Evolutionary conservation across 2,888 invertebrate species (phyloP), one percentile per base, ranked within the genome.

Genomic region (Sinotaia quadrata): DNA sequence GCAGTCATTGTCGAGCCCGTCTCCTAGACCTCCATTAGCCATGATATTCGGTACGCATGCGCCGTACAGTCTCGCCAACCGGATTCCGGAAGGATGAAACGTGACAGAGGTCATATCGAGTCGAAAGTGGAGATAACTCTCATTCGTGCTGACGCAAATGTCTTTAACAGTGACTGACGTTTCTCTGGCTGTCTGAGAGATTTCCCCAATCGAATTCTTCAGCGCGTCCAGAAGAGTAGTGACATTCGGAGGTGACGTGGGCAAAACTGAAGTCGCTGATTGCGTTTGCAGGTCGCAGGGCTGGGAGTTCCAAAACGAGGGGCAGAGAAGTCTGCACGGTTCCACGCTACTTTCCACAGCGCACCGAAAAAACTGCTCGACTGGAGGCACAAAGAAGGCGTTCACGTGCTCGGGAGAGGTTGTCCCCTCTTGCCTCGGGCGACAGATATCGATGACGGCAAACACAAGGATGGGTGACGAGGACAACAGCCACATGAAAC

Each of bases 1-100:
- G 67, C 81, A 80, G 69, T 83, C 81, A 52, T 81, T 79, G 66
- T 80, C 81, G 10, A 75, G 62, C 12, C 79, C 78, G 61, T 82
- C 80, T 2, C 79, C 78, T 21, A 73, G 70, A 0, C 77, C 76
- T 5, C 78, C 76, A 34, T 74, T 51, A 10, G 67, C 49, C 27
- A 56, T 58, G 34, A 33, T 60, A 18, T 63, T 71, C 49, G 60
- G 67, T 21, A 73, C 72, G 70, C 80, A 80, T 29, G 76, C 68
- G 63, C 73, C 72, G 62, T 78, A 78, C 2, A 83, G 68, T 27
- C 60, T 67, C 8, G 73, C 75, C 47, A 80, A 61, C 33, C 79
- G 76, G 63, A 69, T 77, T 57, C 81, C 80, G 10, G 78, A 59
- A 7, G 75, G 73, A 54, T 75, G 76, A 44, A 78, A 75, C 59